A percentile compares a stretch with the other conserved stretches of the same genome.
Evolutionary conservation across 2,888 invertebrate genomes (phyloP).

Genomic region (Hymenopus coronatus): DNA sequence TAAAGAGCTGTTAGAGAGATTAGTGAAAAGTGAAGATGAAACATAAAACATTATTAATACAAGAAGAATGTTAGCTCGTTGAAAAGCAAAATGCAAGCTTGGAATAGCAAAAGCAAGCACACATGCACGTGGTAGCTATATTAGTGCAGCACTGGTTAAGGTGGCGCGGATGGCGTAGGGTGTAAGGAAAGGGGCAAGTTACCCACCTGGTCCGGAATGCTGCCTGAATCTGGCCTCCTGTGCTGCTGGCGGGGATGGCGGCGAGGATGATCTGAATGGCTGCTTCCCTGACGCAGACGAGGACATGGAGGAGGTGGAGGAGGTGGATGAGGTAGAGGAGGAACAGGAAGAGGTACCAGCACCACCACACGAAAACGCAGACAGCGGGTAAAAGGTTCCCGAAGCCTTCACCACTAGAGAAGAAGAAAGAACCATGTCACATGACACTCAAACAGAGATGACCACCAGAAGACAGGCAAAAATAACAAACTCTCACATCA

Average conservation of each 20-base stretch:
- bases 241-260: conserved; percentile 24
- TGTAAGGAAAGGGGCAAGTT: not conserved
- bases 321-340: not conserved
- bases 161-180: not conserved
- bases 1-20: no score
- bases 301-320: not conserved
- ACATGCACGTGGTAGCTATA: not conserved
- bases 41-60: not conserved
- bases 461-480: not conserved
- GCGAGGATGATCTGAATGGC: conserved; percentile 29
- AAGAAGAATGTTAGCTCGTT: not conserved
- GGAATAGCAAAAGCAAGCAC: not conserved
- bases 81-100: not conserved
- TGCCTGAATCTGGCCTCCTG: conserved; percentile 6
- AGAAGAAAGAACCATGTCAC: conserved; percentile 33
- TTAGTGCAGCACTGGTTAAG: not conserved
- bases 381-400: conserved; percentile 88
- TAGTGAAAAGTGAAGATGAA: no score
- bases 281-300: not conserved
- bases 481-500: no score
- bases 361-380: conserved; percentile 43
- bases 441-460: conserved; percentile 4
- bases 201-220: conserved; percentile 16
- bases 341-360: conserved; percentile 16
- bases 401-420: conserved; percentile 88